Evolutionary conservation across 2,797 vertebrate genomes (phyloP).

Genomic region (Falco peregrinus): DNA sequence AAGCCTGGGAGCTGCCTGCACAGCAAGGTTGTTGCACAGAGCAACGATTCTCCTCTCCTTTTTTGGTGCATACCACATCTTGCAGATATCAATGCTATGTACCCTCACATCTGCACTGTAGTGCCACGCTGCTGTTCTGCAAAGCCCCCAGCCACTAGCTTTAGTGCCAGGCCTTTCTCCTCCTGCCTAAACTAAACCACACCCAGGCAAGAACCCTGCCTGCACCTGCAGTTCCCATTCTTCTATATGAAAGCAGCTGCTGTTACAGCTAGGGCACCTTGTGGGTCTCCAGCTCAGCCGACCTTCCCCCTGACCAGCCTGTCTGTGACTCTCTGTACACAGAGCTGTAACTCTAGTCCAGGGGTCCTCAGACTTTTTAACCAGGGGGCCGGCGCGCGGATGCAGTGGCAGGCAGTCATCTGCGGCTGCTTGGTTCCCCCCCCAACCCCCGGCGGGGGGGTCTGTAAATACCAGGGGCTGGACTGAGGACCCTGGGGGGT

Average conservation of each 20-base stretch:
- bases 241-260: not conserved
- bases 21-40: not conserved
- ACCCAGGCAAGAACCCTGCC: not conserved
- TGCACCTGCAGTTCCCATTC: fast-evolving
- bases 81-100: fast-evolving
- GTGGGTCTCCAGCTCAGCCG: not conserved
- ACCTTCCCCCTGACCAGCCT: not conserved
- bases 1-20: not conserved
- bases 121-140: not conserved
- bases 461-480: too few species aligned
- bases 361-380: too few species aligned
- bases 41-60: not conserved
- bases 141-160: not conserved
- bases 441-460: too few species aligned
- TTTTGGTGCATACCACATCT: not conserved
- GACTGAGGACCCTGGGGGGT: too few species aligned
- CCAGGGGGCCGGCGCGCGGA: too few species aligned
- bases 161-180: not conserved
- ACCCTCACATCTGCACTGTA: not conserved
- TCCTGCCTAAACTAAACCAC: not conserved
- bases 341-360: not conserved
- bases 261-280: not conserved
- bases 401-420: too few species aligned
- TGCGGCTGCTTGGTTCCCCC: too few species aligned
- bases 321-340: not conserved